Evolutionary conservation across 2,888 invertebrate species (phyloP).

Genomic region (Diachrysia chrysitis): DNA sequence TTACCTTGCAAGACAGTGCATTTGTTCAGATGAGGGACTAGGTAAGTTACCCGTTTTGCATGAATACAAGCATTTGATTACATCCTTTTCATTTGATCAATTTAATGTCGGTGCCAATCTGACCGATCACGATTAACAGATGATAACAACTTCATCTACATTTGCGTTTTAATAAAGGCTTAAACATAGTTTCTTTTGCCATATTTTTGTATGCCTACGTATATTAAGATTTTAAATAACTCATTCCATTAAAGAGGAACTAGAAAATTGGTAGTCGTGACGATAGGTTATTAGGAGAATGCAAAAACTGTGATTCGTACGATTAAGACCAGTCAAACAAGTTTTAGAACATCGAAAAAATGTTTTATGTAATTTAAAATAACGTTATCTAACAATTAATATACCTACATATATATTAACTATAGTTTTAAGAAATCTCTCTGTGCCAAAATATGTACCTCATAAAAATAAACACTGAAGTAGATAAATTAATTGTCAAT

Average conservation of each 20-base stretch:
- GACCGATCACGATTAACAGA: constrained; percentile 28
- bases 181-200: constrained; percentile 72
- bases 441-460: constrained; percentile 95
- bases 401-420: constrained; percentile 85
- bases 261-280: constrained; percentile 84
- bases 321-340: constrained; percentile 89
- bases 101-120: constrained; percentile 20
- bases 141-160: constrained; percentile 31
- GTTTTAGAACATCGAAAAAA: constrained; percentile 89
- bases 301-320: constrained; percentile 89
- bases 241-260: constrained; percentile 83
- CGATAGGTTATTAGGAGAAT: constrained; percentile 87
- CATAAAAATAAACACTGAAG: constrained; percentile 89
- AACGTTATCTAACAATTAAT: constrained; percentile 79
- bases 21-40: constrained; percentile 56
- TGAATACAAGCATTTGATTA: constrained; percentile 41
- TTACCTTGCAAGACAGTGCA: constrained; percentile 40
- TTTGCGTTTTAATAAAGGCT: constrained; percentile 52
- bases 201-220: constrained; percentile 79
- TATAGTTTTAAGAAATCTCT: constrained; percentile 90
- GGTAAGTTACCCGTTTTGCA: constrained; percentile 42
- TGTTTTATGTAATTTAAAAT: constrained; percentile 84
- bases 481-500: constrained; percentile 85
- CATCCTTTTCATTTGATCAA: constrained; percentile 17
- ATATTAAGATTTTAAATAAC: constrained; percentile 74